A percentile compares a stretch with the other conserved stretches of the same genome.
Evolutionary conservation across 1,140 invertebrate species (phyloP).

Genomic region (Branchinecta lindahli): DNA sequence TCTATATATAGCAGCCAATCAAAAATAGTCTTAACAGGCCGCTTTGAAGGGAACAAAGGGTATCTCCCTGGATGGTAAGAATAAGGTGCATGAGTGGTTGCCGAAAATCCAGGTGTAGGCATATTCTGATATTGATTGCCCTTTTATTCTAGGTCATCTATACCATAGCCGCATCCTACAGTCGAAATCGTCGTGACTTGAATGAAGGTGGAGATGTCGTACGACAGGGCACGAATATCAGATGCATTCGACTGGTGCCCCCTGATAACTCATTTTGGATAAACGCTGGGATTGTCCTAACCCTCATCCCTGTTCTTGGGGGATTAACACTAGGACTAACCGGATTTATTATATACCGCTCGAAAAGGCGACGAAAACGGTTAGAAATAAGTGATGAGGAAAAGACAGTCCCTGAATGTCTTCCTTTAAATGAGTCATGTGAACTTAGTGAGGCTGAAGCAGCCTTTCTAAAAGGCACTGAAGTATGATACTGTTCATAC

Average conservation of each 20-base stretch:
- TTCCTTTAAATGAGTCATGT: neutral
- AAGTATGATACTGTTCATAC: too few relatives aligned
- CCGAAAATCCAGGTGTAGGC: too few relatives aligned
- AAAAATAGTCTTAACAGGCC: too few relatives aligned
- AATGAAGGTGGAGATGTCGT: neutral
- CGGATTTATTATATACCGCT: neutral
- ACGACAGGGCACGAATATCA: neutral
- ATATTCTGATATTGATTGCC: too few relatives aligned
- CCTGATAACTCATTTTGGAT: neutral
- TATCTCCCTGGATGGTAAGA: too few relatives aligned
- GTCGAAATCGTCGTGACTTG: neutral
- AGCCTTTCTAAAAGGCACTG: too few relatives aligned
- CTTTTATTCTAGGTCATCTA: neutral
- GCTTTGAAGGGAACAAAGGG: too few relatives aligned
- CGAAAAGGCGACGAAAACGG: neutral
- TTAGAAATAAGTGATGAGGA: neutral
- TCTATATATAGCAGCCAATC: too few relatives aligned
- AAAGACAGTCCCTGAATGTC: neutral
- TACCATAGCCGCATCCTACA: neutral
- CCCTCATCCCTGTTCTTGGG: neutral
- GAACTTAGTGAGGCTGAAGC: neutral
- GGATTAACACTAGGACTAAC: neutral
- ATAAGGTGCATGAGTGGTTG: too few relatives aligned
- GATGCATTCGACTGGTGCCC: neutral
- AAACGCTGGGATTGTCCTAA: neutral